phyloP scores from a whole-genome alignment of 2,113 vertebrate species.

The Pseudopodoces humilis region DNA sequence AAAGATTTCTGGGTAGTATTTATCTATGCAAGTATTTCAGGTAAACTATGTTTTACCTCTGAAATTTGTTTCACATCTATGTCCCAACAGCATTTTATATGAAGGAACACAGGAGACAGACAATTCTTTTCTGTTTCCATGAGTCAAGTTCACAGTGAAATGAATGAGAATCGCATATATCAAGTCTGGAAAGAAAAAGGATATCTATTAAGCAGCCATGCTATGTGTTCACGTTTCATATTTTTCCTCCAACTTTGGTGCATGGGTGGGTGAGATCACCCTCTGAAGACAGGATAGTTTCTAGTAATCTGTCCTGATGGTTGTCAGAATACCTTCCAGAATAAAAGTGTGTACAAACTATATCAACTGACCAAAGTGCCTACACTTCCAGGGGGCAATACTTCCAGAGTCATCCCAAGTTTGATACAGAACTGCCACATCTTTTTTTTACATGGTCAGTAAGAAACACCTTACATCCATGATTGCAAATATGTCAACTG shows the following conservation, averaged over 20 bases:
- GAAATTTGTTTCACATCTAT: background rate
- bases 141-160: background rate
- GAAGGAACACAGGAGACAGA: background rate
- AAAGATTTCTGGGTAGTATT: background rate
- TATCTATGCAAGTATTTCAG: background rate
- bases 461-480: background rate
- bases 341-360: rapidly evolving
- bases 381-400: background rate
- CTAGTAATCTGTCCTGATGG: background rate
- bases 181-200: background rate
- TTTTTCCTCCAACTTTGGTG: background rate
- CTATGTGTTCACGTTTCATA: background rate
- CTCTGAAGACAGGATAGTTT: background rate
- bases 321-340: background rate
- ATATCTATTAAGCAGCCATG: background rate
- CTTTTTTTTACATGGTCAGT: background rate
- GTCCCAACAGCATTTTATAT: background rate
- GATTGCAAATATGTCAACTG: background rate
- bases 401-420: background rate
- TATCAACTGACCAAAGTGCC: background rate
- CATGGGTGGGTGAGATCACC: background rate
- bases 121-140: background rate
- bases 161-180: background rate
- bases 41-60: background rate
- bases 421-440: background rate